phyloP scores from a whole-genome alignment of 2,113 vertebrate genomes.

The Artemisiospiza belli region DNA sequence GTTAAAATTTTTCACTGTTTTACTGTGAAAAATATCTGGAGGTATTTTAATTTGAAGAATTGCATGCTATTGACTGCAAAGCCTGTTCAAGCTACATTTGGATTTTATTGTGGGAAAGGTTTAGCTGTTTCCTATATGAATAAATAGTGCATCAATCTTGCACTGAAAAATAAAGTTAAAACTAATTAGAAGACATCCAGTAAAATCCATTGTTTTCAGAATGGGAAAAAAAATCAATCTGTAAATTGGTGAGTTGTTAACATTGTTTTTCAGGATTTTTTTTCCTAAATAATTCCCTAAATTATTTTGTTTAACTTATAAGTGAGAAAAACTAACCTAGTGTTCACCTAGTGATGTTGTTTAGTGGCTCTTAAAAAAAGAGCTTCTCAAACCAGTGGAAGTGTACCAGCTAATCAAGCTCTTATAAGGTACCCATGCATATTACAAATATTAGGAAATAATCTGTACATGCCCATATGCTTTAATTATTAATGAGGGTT shows the following conservation, averaged over 20 bases:
- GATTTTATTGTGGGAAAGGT: neutral
- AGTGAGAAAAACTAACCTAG: neutral
- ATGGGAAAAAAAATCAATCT: neutral
- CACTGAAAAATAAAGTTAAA: neutral
- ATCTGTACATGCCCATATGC: neutral
- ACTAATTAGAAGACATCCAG: neutral
- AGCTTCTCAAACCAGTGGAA: neutral
- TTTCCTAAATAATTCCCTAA: neutral
- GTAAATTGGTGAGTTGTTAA: neutral
- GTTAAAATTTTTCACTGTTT: neutral
- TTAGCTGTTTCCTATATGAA: neutral
- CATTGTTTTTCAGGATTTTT: neutral
- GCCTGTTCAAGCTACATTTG: neutral
- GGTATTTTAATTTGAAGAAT: neutral
- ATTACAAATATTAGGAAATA: neutral
- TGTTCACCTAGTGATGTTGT: neutral
- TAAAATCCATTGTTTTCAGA: neutral
- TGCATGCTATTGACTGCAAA: neutral
- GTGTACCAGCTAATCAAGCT: neutral
- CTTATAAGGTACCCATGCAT: neutral
- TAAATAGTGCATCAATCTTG: neutral
- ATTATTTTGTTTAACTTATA: neutral
- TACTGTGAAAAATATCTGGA: neutral
- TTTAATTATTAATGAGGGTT: neutral
- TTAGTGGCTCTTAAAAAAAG: neutral